These are phyloP conservation scores for Nysson spinosus DNA, from an alignment of 2,888 invertebrate species.

Conservation along the genomic window DNA sequence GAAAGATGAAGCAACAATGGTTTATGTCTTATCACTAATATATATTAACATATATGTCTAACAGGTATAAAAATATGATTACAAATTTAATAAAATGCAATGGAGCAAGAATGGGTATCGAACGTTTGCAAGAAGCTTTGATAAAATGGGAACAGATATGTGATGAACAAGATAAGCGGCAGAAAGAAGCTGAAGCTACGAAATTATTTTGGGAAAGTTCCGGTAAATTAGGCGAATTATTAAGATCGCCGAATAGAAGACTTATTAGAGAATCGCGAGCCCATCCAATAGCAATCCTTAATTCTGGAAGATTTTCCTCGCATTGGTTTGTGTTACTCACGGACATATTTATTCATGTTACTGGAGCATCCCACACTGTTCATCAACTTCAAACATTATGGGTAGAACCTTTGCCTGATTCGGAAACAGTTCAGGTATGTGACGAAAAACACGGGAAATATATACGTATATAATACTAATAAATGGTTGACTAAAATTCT, in stretches of 20 bases:
- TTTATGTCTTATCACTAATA: no score
- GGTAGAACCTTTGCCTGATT: slow-evolving; percentile 86
- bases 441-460: slow-evolving; percentile 19
- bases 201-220: slow-evolving; percentile 86
- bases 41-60: slow-evolving; percentile 18
- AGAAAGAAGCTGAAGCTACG: slow-evolving; percentile 84
- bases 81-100: slow-evolving; percentile 79
- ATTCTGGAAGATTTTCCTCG: slow-evolving; percentile 86
- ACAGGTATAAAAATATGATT: slow-evolving; percentile 82
- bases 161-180: slow-evolving; percentile 82
- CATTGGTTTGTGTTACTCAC: slow-evolving; percentile 90
- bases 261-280: slow-evolving; percentile 87
- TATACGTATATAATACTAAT: no score
- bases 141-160: slow-evolving; percentile 82
- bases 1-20: no score
- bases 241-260: slow-evolving; percentile 84
- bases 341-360: slow-evolving; percentile 88
- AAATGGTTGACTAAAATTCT: no score
- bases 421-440: slow-evolving; percentile 80
- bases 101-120: slow-evolving; percentile 77
- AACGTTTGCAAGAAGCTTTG: slow-evolving; percentile 80
- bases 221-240: slow-evolving; percentile 82
- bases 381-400: slow-evolving; percentile 88
- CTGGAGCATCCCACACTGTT: slow-evolving; percentile 82
- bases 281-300: slow-evolving; percentile 83